Base-by-base conservation (phyloP, 2,888 invertebrate genomes). In the Acheta domesticus region DNA sequence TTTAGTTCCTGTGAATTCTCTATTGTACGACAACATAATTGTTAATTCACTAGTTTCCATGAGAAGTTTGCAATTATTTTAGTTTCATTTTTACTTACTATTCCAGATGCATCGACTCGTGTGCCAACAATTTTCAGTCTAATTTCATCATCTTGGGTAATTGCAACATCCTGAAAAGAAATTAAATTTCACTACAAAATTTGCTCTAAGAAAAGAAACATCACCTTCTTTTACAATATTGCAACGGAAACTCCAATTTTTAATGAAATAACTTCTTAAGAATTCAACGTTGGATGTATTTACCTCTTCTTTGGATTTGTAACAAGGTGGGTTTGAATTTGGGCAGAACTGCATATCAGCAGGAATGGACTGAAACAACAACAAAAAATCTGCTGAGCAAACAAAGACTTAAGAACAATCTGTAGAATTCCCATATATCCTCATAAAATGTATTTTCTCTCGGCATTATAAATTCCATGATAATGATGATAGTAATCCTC, bases 261-360 rank as follows among this genome's bases (percentile, higher is more conserved):
- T 23, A 36, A 75, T 85, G 83, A 78, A 85, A 85, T 79, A 85
- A 76, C 19, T 1, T 21, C n/a, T 36, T 36, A 8, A 36, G 36
- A 36, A 36, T 8, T 36, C 8, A 36, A 0, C 36, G 8, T 5
- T 36, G 36, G 36, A 36, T 62, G 16, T 62, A 83, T 84, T 84
- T 86, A 90, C 90, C 87, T 99, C 98, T 87, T 98, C 97, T 89
- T 97, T 96, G 23, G 97, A 97, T 88, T 98, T 99, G 87, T 99
- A 99, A 86, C 99, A 99, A 0, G 98, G 97, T 20, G 99, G 98
- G 87, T 96, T 97, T 50, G 96, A 94, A 86, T 97, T 97, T 0
- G 99, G 98, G 87, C 99, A 99, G 88, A 98, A 99, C 86, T 99
- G 97, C 97, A 99, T 98, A 87, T 99, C 99, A 21, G 97, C 95